Evolutionary conservation across 1,140 invertebrate species (phyloP).

Genomic region (Drosophila nannoptera): DNA sequence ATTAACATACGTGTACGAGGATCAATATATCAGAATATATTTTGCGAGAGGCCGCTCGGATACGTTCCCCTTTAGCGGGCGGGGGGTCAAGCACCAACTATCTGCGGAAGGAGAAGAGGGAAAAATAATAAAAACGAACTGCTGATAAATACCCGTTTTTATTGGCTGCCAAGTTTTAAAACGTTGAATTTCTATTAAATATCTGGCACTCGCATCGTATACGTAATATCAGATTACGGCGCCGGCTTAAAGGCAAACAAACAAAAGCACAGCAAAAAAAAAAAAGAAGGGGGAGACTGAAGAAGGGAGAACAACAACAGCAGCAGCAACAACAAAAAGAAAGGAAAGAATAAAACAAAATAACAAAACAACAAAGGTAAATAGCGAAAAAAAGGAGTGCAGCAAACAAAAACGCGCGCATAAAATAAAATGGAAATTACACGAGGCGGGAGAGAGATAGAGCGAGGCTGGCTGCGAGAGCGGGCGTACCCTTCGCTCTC

Average conservation of each 20-base stretch:
- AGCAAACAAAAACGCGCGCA: constrained; percentile 65
- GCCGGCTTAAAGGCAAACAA: constrained; percentile 64
- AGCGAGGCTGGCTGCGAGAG: too few relatives aligned
- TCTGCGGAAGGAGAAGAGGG: constrained; percentile 35
- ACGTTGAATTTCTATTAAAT: constrained; percentile 75
- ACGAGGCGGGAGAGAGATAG: constrained; percentile 30
- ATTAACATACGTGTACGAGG: too few relatives aligned
- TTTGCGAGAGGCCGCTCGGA: too few relatives aligned
- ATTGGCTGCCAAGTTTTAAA: constrained; percentile 65
- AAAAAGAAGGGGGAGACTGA: constrained; percentile 1
- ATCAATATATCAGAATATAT: too few relatives aligned
- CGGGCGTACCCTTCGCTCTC: too few relatives aligned
- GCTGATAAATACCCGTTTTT: constrained; percentile 53
- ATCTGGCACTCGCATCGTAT: constrained; percentile 70
- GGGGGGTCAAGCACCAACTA: constrained; percentile 41
- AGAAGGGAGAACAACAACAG: too few relatives aligned
- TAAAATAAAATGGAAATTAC: constrained; percentile 76
- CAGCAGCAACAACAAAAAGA: constrained; percentile 16
- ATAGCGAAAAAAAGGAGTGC: constrained; percentile 50
- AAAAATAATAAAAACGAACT: constrained; percentile 4
- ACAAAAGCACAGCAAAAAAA: constrained; percentile 38
- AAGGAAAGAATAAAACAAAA: constrained; percentile 42
- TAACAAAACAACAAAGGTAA: constrained; percentile 75
- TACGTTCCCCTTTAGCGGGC: too few relatives aligned
- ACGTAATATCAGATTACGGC: constrained; percentile 75